phyloP scores from a whole-genome alignment of 2,888 invertebrate species.

The Cerastoderma edule region DNA sequence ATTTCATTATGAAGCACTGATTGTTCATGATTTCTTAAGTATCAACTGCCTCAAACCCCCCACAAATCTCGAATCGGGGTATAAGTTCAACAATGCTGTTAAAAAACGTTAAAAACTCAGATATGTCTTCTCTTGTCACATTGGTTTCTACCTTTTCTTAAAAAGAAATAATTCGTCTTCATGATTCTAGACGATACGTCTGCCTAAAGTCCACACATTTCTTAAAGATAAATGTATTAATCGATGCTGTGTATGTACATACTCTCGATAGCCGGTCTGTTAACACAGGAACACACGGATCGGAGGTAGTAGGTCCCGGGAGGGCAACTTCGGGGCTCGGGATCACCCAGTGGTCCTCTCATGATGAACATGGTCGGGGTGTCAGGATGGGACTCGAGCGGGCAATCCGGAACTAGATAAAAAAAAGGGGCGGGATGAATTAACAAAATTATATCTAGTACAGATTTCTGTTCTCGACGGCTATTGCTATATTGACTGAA shows the following conservation, averaged over 20 bases:
- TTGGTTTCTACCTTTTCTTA: background rate
- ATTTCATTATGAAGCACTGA: too few relatives aligned
- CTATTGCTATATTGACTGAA: too few relatives aligned
- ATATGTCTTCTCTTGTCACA: background rate
- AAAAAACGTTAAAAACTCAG: background rate
- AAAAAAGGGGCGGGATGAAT: too few relatives aligned
- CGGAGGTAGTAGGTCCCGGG: conserved; percentile 48
- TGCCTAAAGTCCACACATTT: background rate
- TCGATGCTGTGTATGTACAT: conserved; percentile 18
- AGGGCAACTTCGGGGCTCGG: conserved; percentile 53
- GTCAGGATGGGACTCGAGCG: conserved; percentile 52
- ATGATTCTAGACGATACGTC: background rate
- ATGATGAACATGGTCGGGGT: conserved; percentile 59
- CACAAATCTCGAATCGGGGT: too few relatives aligned
- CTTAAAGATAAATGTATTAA: too few relatives aligned
- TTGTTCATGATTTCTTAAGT: too few relatives aligned
- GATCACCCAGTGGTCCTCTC: conserved; percentile 56
- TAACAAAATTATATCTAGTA: too few relatives aligned
- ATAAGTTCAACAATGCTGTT: background rate
- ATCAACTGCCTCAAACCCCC: too few relatives aligned
- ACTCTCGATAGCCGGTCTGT: conserved; percentile 47
- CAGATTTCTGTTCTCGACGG: too few relatives aligned
- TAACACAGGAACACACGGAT: conserved; percentile 51
- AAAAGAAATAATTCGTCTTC: background rate
- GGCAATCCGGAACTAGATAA: conserved; percentile 53